A percentile compares a stretch with the other conserved stretches of the same genome.
phyloP scores from a whole-genome alignment of 2,113 vertebrate genomes.

The Upupa epops region DNA sequence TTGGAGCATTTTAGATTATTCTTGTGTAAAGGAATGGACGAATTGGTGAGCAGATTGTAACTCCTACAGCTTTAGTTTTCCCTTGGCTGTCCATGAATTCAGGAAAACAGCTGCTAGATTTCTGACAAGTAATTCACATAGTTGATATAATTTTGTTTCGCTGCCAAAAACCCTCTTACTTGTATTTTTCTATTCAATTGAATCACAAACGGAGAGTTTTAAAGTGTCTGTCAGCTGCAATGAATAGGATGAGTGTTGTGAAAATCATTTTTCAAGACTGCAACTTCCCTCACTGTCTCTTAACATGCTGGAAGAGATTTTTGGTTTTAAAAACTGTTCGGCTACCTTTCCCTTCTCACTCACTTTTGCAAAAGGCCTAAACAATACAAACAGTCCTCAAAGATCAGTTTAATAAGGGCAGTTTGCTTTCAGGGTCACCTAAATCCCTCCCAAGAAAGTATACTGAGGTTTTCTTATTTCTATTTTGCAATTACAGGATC shows the following conservation, averaged over 20 bases:
- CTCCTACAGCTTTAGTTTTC: constrained; percentile 44
- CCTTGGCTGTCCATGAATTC: constrained; percentile 25
- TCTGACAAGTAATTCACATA: constrained; percentile 28
- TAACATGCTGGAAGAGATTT: not conserved
- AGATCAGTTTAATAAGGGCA: not conserved
- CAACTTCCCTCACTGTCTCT: not conserved
- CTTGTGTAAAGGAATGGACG: not conserved
- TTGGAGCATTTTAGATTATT: not conserved
- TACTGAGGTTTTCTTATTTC: not conserved
- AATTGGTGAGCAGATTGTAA: constrained; percentile 39
- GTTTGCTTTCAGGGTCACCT: not conserved
- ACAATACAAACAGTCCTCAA: not conserved
- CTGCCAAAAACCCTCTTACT: constrained; percentile 47
- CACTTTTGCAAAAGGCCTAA: not conserved
- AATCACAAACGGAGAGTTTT: not conserved
- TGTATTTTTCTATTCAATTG: constrained; percentile 36
- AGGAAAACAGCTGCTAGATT: constrained; percentile 56
- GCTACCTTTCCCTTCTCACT: not conserved
- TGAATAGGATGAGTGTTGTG: not conserved
- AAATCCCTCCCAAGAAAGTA: not conserved
- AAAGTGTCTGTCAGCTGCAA: constrained; percentile 26
- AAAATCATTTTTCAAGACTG: not conserved
- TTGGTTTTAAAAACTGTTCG: not conserved
- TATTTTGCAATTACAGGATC: not conserved
- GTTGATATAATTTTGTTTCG: constrained; percentile 37